A percentile compares a stretch with the other conserved stretches of the same genome.
phyloP scores from a whole-genome alignment of 2,888 invertebrate species.

The Standfussiana lucernea region DNA sequence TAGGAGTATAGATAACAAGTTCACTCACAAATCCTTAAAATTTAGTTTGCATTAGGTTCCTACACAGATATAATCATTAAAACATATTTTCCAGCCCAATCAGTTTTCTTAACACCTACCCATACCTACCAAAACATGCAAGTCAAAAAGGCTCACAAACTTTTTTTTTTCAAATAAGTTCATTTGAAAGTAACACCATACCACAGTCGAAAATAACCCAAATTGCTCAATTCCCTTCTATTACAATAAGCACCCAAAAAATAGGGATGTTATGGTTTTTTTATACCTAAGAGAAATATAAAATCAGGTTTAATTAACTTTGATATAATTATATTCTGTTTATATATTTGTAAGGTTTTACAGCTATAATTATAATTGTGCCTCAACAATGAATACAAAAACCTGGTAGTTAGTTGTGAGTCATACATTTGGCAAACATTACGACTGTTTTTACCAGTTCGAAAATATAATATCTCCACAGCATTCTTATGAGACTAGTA shows the following conservation, averaged over 20 bases:
- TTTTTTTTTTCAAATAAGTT: not conserved
- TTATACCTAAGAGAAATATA: not conserved
- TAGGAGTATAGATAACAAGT: not conserved
- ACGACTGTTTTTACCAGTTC: not conserved
- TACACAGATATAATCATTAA: not conserved
- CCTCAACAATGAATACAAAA: not conserved
- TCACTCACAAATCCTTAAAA: not conserved
- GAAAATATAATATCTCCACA: constrained; percentile 3
- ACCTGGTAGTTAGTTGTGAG: not conserved
- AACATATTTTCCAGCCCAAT: not conserved
- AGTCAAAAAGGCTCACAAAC: not conserved
- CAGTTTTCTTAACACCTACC: not conserved
- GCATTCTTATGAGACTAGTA: no score
- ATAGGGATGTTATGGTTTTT: not conserved
- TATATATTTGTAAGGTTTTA: not conserved
- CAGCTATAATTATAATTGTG: not conserved
- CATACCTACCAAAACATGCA: not conserved
- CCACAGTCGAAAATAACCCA: not conserved
- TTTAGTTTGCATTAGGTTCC: not conserved
- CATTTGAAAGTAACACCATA: not conserved
- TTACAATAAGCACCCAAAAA: not conserved
- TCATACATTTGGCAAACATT: constrained; percentile 16
- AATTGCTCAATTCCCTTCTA: not conserved
- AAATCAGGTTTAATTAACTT: not conserved
- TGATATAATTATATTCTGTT: not conserved